Conservation (phyloP, 2,113 vertebrate species). For the Cyanocitta stelleri region DNA sequence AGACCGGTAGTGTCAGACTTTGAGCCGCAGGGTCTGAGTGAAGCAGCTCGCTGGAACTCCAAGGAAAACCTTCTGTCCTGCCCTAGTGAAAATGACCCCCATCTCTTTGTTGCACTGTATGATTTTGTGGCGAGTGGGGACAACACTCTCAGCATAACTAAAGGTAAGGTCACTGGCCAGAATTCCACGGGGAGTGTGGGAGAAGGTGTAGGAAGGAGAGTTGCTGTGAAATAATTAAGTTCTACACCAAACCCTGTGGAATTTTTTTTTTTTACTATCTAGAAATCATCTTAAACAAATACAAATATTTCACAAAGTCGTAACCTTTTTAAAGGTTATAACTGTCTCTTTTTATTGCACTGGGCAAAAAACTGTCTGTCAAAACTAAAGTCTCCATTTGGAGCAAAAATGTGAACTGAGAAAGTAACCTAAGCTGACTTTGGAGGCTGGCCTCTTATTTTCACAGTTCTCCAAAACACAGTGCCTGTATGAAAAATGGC, state of each 20-base stretch:
- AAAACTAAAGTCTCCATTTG: not conserved
- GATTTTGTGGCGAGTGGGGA: constrained; percentile 98
- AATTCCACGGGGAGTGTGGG: not conserved
- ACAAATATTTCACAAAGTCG: not conserved
- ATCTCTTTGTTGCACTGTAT: constrained; percentile 98
- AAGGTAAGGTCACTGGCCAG: constrained; percentile 77
- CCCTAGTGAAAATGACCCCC: constrained; percentile 96
- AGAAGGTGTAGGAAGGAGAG: not conserved
- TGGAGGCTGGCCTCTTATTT: not conserved
- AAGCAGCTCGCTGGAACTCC: constrained; percentile 98
- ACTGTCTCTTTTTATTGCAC: not conserved
- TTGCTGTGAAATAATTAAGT: not conserved
- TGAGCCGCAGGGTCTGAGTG: constrained; percentile 89
- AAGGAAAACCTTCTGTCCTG: constrained; percentile 96
- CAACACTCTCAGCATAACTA: constrained; percentile 98
- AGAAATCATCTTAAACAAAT: not conserved
- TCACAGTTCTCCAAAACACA: not conserved
- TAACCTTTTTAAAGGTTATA: not conserved
- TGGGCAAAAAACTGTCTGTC: not conserved
- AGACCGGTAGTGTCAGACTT: constrained; percentile 86
- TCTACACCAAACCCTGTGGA: not conserved
- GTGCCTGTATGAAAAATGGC: not conserved
- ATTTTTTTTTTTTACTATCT: not conserved
- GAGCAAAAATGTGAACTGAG: not conserved
- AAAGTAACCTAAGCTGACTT: not conserved